These are phyloP conservation scores for Eristalis arbustorum DNA, from an alignment of 2,888 invertebrate species.

Conservation along the genomic window DNA sequence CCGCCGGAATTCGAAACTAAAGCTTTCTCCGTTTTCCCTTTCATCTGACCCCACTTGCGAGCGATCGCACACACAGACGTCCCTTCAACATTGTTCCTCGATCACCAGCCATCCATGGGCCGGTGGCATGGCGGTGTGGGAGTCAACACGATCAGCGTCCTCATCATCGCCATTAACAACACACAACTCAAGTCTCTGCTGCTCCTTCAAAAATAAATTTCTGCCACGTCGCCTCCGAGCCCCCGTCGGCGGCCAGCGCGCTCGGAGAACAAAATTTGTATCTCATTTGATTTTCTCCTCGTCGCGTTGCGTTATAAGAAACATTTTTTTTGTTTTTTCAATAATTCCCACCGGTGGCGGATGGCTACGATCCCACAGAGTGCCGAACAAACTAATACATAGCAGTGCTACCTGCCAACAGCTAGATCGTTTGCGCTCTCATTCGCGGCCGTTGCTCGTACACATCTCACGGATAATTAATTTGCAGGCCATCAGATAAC, in stretches of 20 bases:
- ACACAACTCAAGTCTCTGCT: constrained; percentile 27
- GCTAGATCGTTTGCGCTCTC: constrained; percentile 18
- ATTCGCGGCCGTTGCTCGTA: constrained; percentile 31
- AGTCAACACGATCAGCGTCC: constrained; percentile 41
- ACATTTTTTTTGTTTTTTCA: constrained; percentile 37
- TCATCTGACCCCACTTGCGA: neutral
- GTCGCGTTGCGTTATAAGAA: constrained; percentile 39
- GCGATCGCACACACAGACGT: constrained; percentile 22
- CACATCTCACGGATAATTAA: constrained; percentile 51
- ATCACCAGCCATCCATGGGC: constrained; percentile 11
- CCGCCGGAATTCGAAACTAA: neutral
- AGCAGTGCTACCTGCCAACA: constrained; percentile 8
- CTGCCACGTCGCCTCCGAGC: neutral
- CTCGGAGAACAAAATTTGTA: constrained; percentile 29
- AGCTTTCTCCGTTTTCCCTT: neutral
- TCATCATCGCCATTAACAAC: constrained; percentile 51
- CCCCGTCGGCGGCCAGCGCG: neutral
- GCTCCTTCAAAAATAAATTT: constrained; percentile 51
- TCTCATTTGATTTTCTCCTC: constrained; percentile 43
- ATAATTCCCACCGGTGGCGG: constrained; percentile 20
- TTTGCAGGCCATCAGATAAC: constrained; percentile 48
- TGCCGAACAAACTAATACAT: neutral
- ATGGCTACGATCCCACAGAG: neutral
- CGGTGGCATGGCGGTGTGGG: neutral
- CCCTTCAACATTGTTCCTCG: constrained; percentile 19